Conservation (phyloP, 2,797 vertebrate genomes). For the Mormyrops attenuatus region DNA sequence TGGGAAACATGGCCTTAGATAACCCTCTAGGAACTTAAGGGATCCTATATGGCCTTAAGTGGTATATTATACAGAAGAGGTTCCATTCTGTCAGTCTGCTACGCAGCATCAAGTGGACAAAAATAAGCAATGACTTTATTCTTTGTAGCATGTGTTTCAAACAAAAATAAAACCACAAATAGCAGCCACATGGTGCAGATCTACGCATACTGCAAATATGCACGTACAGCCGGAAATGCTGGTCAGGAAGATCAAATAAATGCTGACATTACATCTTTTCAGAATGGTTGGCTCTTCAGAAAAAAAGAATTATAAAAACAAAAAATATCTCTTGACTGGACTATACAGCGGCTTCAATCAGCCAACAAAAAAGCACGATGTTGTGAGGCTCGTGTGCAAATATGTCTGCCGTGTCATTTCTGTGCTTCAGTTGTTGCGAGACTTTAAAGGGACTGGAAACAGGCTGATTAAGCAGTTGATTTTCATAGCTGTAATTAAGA, state of each 20-base stretch:
- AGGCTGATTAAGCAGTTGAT: not conserved
- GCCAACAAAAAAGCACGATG: not conserved
- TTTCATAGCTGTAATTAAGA: not conserved
- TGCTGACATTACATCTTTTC: constrained; percentile 61
- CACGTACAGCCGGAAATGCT: constrained; percentile 53
- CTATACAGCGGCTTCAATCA: not conserved
- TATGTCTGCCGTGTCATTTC: not conserved
- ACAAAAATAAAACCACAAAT: constrained; percentile 36
- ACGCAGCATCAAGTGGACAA: not conserved
- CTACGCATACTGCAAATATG: constrained; percentile 54
- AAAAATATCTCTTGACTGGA: constrained; percentile 41
- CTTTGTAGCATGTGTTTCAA: not conserved
- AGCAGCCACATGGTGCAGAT: constrained; percentile 47
- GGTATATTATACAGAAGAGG: not conserved
- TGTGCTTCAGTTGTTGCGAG: not conserved
- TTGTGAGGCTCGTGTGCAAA: not conserved
- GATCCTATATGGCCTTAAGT: not conserved
- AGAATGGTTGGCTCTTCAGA: constrained; percentile 40
- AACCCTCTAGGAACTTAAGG: not conserved
- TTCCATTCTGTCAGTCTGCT: not conserved
- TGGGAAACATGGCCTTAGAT: not conserved
- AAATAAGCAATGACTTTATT: constrained; percentile 21
- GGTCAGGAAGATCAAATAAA: constrained; percentile 47
- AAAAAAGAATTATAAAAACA: constrained; percentile 42
- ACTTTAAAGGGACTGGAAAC: not conserved